phyloP scores from a whole-genome alignment of 2,797 vertebrate species.

The Steatocranus sp. region DNA sequence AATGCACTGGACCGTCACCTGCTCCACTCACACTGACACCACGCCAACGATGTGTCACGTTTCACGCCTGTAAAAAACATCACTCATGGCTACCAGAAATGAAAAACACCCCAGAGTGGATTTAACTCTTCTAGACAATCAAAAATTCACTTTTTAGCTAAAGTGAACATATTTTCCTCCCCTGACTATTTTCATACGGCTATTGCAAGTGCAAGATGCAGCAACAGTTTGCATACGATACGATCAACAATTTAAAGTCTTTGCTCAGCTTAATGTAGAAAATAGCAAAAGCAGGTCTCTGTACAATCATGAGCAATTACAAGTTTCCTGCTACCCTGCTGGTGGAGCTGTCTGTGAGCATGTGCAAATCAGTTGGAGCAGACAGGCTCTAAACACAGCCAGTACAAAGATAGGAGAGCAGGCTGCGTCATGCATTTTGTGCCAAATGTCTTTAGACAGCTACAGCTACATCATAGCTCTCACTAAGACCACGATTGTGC shows the following conservation, averaged over 20 bases:
- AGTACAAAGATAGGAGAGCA: background rate
- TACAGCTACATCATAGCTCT: background rate
- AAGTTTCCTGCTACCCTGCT: background rate
- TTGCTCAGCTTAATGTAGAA: background rate
- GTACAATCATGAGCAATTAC: background rate
- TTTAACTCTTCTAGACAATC: background rate
- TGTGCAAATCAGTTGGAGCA: background rate
- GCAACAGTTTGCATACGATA: accelerated
- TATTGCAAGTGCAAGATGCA: background rate
- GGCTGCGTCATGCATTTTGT: background rate
- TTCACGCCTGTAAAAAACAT: background rate
- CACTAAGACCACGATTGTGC: accelerated
- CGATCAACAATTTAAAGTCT: background rate
- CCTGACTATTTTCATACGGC: accelerated
- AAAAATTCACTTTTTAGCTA: accelerated
- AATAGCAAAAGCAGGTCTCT: background rate
- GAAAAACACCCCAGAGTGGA: background rate
- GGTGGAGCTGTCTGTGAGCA: background rate
- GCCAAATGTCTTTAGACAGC: background rate
- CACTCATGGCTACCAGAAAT: background rate
- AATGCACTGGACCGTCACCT: background rate
- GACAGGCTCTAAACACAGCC: background rate
- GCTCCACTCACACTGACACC: background rate
- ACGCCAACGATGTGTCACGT: accelerated
- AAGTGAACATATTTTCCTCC: accelerated